A percentile compares a stretch with the other conserved stretches of the same genome.
These are phyloP conservation scores for Drosophila mulleri DNA, from an alignment of 2,888 invertebrate genomes.

Conservation along the genomic window DNA sequence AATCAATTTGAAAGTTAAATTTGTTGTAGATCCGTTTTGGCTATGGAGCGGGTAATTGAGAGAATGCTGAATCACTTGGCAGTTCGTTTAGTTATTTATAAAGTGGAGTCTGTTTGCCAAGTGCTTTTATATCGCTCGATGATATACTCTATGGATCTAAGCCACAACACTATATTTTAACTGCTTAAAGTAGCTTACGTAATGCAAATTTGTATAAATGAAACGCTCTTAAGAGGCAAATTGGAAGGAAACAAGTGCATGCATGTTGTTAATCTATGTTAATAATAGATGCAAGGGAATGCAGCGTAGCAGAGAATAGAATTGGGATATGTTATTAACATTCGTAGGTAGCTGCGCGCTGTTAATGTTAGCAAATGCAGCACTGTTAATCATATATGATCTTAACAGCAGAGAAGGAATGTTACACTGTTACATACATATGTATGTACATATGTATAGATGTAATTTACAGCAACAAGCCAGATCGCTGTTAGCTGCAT, in stretches of 20 bases:
- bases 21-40: constrained; percentile 5
- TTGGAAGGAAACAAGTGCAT: too few relatives aligned
- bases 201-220: neutral
- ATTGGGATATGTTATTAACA: neutral
- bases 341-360: neutral
- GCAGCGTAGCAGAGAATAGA: neutral
- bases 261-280: neutral
- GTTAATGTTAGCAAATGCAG: neutral
- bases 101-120: neutral
- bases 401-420: neutral
- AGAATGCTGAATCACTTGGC: constrained; percentile 6
- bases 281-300: neutral
- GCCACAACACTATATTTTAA: neutral
- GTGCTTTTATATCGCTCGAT: neutral
- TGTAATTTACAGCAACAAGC: neutral
- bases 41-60: constrained; percentile 1
- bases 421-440: neutral
- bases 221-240: neutral
- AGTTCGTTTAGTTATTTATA: neutral
- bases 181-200: neutral
- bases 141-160: neutral
- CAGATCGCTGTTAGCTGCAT: neutral
- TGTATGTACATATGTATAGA: too few relatives aligned
- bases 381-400: neutral
- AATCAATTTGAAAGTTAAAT: constrained; percentile 46